Evolutionary conservation across 2,888 invertebrate species (phyloP).

Genomic region (Eledona agricola): DNA sequence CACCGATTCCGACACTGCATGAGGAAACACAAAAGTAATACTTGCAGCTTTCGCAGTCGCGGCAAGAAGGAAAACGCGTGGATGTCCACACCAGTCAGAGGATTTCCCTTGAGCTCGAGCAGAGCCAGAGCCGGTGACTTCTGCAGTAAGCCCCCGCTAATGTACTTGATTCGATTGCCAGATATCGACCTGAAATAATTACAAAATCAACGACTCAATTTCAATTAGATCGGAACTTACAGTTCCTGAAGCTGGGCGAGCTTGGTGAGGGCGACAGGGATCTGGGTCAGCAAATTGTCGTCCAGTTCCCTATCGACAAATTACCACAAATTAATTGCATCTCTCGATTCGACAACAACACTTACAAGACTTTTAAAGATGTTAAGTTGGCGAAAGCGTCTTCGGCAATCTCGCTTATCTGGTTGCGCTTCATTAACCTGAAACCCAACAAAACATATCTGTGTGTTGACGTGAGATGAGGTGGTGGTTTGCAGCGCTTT

Average conservation of each 20-base stretch:
- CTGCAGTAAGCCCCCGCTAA: slow-evolving; percentile 76
- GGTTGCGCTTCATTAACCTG: slow-evolving; percentile 89
- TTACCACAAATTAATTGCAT: slow-evolving; percentile 31
- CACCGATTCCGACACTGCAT: slow-evolving; percentile 21
- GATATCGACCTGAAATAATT: slow-evolving; percentile 75
- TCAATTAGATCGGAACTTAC: slow-evolving; percentile 78
- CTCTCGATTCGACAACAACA: slow-evolving; percentile 55
- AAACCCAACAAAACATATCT: slow-evolving; percentile 49
- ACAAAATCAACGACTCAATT: slow-evolving; percentile 19
- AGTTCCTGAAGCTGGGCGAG: slow-evolving; percentile 82
- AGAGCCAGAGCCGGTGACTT: slow-evolving; percentile 74
- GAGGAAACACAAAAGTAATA: slow-evolving; percentile 58
- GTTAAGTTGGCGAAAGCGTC: slow-evolving; percentile 82
- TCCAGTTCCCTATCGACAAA: slow-evolving; percentile 74
- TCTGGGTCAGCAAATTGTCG: slow-evolving; percentile 76
- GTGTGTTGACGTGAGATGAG: too few relatives aligned
- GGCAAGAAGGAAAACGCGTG: slow-evolving; percentile 80
- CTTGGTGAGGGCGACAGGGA: slow-evolving; percentile 79
- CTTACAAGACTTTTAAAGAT: slow-evolving; percentile 87
- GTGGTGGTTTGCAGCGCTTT: too few relatives aligned
- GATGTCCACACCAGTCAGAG: slow-evolving; percentile 74
- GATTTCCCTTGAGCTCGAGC: slow-evolving; percentile 86
- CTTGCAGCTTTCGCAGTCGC: slow-evolving; percentile 82
- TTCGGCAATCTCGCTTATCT: slow-evolving; percentile 79
- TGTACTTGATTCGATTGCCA: slow-evolving; percentile 81